Percentiles rank a stretch among this genome's conserved stretches.
phyloP scores from a whole-genome alignment of 2,888 invertebrate species.

The Linnaemya vulpina region DNA sequence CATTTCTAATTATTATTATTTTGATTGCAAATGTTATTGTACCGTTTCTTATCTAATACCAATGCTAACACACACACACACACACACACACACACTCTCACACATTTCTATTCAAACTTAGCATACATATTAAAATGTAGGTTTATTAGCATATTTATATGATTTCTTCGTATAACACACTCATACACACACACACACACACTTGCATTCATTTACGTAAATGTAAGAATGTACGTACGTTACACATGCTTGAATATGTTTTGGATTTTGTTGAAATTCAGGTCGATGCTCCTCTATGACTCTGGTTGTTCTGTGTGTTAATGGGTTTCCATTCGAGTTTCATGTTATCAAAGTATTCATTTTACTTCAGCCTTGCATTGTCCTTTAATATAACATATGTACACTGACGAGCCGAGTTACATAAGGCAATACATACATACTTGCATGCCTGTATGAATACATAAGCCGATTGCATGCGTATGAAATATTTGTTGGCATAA shows the following conservation, averaged over 20 bases:
- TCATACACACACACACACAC: background rate
- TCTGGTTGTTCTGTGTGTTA: constrained; percentile 38
- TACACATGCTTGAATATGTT: too few species aligned
- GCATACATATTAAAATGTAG: constrained; percentile 53
- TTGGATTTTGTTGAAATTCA: background rate
- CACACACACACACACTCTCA: background rate
- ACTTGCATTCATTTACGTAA: constrained; percentile 2
- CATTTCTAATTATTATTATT: constrained; percentile 66
- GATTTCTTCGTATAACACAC: constrained; percentile 23
- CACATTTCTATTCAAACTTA: constrained; percentile 2
- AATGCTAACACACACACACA: background rate
- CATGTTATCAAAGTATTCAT: constrained; percentile 44
- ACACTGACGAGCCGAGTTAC: background rate
- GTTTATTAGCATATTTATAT: constrained; percentile 69
- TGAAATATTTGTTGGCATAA: constrained; percentile 12
- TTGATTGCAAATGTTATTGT: constrained; percentile 64
- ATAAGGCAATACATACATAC: constrained; percentile 25
- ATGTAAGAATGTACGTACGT: constrained; percentile 16
- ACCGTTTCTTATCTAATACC: constrained; percentile 54
- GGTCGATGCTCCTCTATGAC: constrained; percentile 55
- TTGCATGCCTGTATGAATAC: too few species aligned
- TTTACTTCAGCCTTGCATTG: constrained; percentile 54
- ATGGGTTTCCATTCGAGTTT: constrained; percentile 13
- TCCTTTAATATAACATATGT: constrained; percentile 12
- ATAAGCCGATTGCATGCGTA: constrained; percentile 34